These are phyloP conservation scores for Esox lucius DNA, from an alignment of 2,797 vertebrate species.

Conservation along the genomic window DNA sequence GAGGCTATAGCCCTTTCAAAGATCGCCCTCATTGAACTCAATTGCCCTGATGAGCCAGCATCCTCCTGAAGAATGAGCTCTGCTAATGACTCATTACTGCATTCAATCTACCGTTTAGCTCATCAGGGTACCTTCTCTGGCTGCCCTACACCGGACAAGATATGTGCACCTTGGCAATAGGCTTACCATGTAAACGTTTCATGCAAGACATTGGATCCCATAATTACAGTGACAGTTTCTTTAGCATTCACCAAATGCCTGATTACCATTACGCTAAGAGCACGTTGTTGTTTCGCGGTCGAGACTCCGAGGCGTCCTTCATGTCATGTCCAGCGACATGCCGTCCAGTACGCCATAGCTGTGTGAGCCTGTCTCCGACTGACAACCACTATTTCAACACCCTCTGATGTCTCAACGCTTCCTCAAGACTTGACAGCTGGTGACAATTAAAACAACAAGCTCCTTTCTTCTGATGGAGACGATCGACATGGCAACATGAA, in stretches of 20 bases:
- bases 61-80: constrained; percentile 50
- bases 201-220: neutral
- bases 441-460: constrained; percentile 57
- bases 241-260: neutral
- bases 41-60: constrained; percentile 57
- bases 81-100: constrained; percentile 63
- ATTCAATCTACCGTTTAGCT: constrained; percentile 64
- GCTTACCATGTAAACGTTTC: neutral
- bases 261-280: neutral
- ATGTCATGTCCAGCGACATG: constrained; percentile 54
- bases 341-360: constrained; percentile 37
- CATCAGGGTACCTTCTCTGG: constrained; percentile 33
- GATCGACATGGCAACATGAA: constrained; percentile 49
- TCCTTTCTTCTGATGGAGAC: constrained; percentile 52
- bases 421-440: constrained; percentile 62
- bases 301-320: too few relatives aligned
- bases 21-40: constrained; percentile 62
- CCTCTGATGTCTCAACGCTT: constrained; percentile 63
- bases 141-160: constrained; percentile 53
- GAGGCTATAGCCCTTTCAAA: constrained; percentile 32
- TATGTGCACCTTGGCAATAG: constrained; percentile 33
- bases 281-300: neutral
- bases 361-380: constrained; percentile 38
- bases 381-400: constrained; percentile 57
- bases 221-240: neutral